Evolutionary conservation across 2,797 vertebrate genomes (phyloP), one percentile per base, ranked within the genome.

Genomic region (Hydrophis major): DNA sequence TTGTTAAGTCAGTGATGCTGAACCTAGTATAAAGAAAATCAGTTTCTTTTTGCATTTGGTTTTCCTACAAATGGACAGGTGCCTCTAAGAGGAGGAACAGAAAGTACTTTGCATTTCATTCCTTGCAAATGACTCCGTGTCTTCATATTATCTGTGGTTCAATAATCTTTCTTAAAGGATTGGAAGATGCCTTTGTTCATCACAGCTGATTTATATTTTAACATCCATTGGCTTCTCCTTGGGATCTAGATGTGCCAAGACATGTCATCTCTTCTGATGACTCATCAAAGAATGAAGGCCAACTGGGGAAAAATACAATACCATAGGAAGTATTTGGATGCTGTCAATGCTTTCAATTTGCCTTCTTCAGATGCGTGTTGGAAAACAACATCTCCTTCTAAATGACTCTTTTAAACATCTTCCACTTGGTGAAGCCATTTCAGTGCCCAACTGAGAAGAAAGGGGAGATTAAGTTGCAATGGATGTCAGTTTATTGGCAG

Each of bases 41-140:
- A 96, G 96, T 97, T 97, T 96, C 78, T 86, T 93, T 96, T 98
- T 55, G 90, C 95, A 96, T 97, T 94, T 97, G 94, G 96, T 95
- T 94, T 95, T 89, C 89, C 91, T 92, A 89, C 91, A 97, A 96
- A 96, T 96, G 95, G 66, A 69, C n/a, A 32, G n/a, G 66, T 2
- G 0, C 16, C 66, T 69, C 14, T 32, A 32, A 69, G 66, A 37
- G 32, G 95, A 96, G 94, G 95, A 92, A 95, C 22, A 96, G 91
- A 96, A 91, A 97, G 87, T 88, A 88, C 42, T 61, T 97, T 96
- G 92, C 92, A 96, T 96, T 95, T 11, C 96, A 95, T 96, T 90
- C 92, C 22, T 96, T 96, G 95, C 95, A 96, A 95, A 95, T 96
- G 94, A 96, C 93, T 95, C 91, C 96, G 92, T 94, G 96, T 97